These are phyloP conservation scores for Vipera latastei DNA, from an alignment of 2,797 vertebrate species.

Conservation along the genomic window DNA sequence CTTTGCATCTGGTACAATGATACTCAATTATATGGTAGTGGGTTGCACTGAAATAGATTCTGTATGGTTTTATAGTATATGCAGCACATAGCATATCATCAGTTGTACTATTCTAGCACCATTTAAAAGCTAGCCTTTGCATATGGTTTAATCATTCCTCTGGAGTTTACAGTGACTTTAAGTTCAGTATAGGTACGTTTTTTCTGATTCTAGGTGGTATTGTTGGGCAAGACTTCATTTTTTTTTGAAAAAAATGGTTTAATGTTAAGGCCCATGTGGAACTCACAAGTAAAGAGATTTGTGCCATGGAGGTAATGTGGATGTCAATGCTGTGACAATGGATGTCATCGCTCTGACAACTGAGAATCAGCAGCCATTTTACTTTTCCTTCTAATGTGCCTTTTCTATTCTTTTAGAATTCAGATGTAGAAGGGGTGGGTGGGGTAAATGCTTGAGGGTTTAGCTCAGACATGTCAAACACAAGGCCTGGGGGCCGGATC, in stretches of 20 bases:
- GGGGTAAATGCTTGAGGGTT: too few relatives aligned
- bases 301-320: neutral
- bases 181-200: neutral
- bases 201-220: neutral
- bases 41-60: conserved; percentile 9
- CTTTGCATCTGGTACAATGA: neutral
- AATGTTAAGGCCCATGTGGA: neutral
- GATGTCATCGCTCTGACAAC: too few relatives aligned
- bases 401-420: too few relatives aligned
- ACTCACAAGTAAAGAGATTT: neutral
- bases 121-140: neutral
- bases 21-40: neutral
- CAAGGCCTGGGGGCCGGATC: too few relatives aligned
- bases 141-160: neutral
- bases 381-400: too few relatives aligned
- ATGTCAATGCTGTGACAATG: too few relatives aligned
- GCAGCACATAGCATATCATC: neutral
- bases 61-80: conserved; percentile 5
- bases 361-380: too few relatives aligned
- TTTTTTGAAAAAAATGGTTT: neutral
- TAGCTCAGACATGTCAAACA: too few relatives aligned
- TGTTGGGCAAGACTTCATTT: neutral
- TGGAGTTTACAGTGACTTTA: neutral
- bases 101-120: neutral
- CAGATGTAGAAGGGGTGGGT: too few relatives aligned